A percentile compares a stretch with the other conserved stretches of the same genome.
phyloP scores from a whole-genome alignment of 2,797 vertebrate genomes.

The Scyliorhinus canicula region DNA sequence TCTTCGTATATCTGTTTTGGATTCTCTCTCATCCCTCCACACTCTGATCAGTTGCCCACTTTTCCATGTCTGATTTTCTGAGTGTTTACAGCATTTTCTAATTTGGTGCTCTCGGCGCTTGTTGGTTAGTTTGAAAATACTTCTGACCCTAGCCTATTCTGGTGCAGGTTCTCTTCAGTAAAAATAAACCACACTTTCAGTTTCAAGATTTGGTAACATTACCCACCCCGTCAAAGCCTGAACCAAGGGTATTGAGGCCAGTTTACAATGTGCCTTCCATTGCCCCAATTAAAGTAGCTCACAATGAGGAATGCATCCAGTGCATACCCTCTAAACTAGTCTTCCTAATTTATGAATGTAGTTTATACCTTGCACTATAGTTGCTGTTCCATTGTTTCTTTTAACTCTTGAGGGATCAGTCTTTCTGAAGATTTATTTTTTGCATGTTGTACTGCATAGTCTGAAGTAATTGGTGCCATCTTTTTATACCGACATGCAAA shows the following conservation, averaged over 20 bases:
- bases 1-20: not conserved
- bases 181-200: not conserved
- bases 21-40: not conserved
- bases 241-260: not conserved
- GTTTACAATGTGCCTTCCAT: not conserved
- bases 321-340: not conserved
- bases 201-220: not conserved
- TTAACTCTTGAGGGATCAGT: not conserved
- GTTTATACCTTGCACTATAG: not conserved
- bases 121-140: not conserved
- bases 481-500: not conserved
- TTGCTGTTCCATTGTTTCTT: not conserved
- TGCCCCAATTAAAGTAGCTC: not conserved
- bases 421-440: not conserved
- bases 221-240: no score
- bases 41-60: not conserved
- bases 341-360: not conserved
- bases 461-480: not conserved
- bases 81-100: no score
- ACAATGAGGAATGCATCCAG: not conserved
- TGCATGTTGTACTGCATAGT: not conserved
- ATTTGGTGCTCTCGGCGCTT: not conserved
- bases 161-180: not conserved
- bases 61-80: not conserved
- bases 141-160: not conserved